These are phyloP conservation scores for Dipodomys ordii DNA, from an alignment of 2,113 vertebrate genomes.

Conservation along the genomic window DNA sequence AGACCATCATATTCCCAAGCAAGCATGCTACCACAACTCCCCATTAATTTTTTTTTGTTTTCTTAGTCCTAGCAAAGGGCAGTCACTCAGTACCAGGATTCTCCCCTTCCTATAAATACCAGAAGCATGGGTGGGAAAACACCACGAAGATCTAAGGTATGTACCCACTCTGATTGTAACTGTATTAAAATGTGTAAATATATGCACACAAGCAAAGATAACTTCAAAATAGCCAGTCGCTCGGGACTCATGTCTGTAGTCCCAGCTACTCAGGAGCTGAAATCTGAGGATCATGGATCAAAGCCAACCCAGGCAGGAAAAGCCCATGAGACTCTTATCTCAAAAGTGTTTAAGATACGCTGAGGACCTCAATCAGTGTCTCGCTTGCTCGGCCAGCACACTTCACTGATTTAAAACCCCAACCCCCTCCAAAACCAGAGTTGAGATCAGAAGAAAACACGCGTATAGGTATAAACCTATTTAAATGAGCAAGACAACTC, in stretches of 20 bases:
- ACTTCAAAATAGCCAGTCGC: neutral
- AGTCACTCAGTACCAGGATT: slow-evolving; percentile 1
- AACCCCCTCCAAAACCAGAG: neutral
- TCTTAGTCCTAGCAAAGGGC: neutral
- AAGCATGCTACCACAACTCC: neutral
- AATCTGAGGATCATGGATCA: too few species aligned
- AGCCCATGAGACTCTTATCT: too few species aligned
- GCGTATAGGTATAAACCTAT: neutral
- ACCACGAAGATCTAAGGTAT: neutral
- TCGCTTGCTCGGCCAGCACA: too few species aligned
- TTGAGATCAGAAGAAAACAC: neutral
- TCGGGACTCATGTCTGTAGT: too few species aligned
- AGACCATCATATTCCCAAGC: too few species aligned
- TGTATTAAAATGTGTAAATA: neutral
- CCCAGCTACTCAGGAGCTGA: too few species aligned
- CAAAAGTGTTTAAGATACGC: too few species aligned
- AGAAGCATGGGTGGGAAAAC: neutral
- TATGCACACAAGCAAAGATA: neutral
- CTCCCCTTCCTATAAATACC: neutral
- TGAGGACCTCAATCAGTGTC: too few species aligned
- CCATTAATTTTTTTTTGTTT: neutral
- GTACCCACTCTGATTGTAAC: too few species aligned
- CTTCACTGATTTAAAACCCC: too few species aligned
- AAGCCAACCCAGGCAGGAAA: too few species aligned
- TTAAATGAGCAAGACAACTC: neutral